phyloP scores from a whole-genome alignment of 2,113 vertebrate species.

The Crotalus helleri region DNA sequence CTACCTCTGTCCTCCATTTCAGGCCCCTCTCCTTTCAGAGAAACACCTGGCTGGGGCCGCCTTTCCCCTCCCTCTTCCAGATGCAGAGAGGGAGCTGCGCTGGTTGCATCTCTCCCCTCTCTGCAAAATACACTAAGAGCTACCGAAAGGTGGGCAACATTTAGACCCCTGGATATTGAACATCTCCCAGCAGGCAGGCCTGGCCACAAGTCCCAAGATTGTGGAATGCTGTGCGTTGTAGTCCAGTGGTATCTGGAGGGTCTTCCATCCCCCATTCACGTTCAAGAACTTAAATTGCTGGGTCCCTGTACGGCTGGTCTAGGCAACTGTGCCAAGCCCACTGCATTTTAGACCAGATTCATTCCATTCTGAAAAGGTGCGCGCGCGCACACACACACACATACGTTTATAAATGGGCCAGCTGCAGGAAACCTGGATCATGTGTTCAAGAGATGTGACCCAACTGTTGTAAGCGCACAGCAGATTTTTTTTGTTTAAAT shows the following conservation, averaged over 20 bases:
- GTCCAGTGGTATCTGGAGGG: background rate
- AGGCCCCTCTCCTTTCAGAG: background rate
- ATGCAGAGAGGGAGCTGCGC: background rate
- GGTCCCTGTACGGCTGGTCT: background rate
- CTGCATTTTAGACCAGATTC: constrained; percentile 35
- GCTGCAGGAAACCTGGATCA: constrained; percentile 22
- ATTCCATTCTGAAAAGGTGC: no score
- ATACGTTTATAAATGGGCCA: background rate
- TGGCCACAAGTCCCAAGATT: background rate
- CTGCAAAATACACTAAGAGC: background rate
- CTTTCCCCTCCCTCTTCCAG: constrained; percentile 41
- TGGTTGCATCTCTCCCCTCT: background rate
- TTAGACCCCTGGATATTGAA: background rate
- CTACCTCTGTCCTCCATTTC: constrained; percentile 31
- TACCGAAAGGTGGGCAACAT: constrained; percentile 19
- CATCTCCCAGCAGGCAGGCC: background rate
- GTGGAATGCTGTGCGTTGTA: background rate
- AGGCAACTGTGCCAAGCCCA: constrained; percentile 28
- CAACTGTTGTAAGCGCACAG: constrained; percentile 51
- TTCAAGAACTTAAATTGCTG: background rate
- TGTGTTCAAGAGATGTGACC: constrained; percentile 28
- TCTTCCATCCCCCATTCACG: no score
- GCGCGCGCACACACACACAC: background rate
- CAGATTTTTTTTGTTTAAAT: constrained; percentile 52
- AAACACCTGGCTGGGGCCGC: constrained; percentile 15